A percentile compares a stretch with the other conserved stretches of the same genome.
Evolutionary conservation across 2,888 invertebrate genomes (phyloP).

Genomic region (Drosophila nr. medialis): DNA sequence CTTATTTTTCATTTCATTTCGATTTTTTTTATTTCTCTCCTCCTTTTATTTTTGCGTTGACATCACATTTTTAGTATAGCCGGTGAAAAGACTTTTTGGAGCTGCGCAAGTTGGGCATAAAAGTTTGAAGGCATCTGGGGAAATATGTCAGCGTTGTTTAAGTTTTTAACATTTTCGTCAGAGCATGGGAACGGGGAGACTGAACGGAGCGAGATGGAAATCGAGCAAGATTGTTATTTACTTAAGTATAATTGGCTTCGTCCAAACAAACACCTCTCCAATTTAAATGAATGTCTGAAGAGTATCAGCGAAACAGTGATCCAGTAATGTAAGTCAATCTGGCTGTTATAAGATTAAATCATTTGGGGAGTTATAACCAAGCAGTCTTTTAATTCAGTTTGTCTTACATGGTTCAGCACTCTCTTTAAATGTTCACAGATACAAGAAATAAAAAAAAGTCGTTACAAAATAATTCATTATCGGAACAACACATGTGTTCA

Average conservation of each 20-base stretch:
- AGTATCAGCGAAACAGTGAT: neutral
- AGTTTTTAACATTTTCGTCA: slow-evolving; percentile 75
- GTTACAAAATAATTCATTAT: slow-evolving; percentile 49
- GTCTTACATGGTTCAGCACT: slow-evolving; percentile 19
- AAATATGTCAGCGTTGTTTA: slow-evolving; percentile 78
- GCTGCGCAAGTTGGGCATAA: slow-evolving; percentile 60
- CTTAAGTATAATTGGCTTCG: slow-evolving; percentile 71
- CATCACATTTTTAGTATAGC: slow-evolving; percentile 74
- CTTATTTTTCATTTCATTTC: slow-evolving; percentile 44
- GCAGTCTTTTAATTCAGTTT: neutral
- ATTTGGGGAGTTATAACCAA: neutral
- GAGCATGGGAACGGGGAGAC: slow-evolving; percentile 49
- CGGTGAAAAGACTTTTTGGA: slow-evolving; percentile 57
- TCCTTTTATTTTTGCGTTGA: slow-evolving; percentile 58
- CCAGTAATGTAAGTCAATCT: slow-evolving; percentile 1
- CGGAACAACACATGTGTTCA: slow-evolving; percentile 40
- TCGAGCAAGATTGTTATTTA: slow-evolving; percentile 66
- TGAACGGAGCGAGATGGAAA: slow-evolving; percentile 19
- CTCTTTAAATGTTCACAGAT: neutral
- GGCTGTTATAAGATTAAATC: neutral
- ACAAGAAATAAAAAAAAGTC: slow-evolving; percentile 1
- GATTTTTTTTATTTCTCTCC: slow-evolving; percentile 8
- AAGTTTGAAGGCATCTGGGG: slow-evolving; percentile 79
- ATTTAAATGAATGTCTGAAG: slow-evolving; percentile 20
- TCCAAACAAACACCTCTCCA: slow-evolving; percentile 33